phyloP scores from a whole-genome alignment of 2,888 invertebrate genomes.

The Invenusta paracnida region DNA sequence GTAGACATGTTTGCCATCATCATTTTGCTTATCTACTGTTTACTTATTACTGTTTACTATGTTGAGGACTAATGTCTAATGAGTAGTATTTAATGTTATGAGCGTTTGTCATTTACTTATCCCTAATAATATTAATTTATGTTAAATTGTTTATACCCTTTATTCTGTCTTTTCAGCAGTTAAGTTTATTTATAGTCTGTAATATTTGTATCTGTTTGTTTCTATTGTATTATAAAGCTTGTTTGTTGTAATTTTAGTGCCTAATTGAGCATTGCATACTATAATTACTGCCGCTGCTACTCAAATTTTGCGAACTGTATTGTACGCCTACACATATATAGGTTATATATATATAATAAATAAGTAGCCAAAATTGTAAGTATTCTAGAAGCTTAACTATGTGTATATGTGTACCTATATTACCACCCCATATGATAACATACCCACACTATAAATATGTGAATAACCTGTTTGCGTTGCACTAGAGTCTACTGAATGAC shows the following conservation, averaged over 20 bases:
- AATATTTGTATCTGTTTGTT: not conserved
- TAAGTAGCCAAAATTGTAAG: too few relatives aligned
- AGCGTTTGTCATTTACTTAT: too few relatives aligned
- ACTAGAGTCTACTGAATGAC: not conserved
- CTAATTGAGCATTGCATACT: not conserved
- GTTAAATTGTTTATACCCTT: too few relatives aligned
- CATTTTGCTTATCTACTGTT: too few relatives aligned
- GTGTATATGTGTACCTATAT: slow-evolving; percentile 6
- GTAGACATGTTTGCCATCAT: too few relatives aligned
- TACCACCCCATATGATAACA: not conserved
- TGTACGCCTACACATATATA: too few relatives aligned
- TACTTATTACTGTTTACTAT: too few relatives aligned
- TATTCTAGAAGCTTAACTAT: slow-evolving; percentile 2
- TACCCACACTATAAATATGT: not conserved
- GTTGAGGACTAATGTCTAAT: too few relatives aligned
- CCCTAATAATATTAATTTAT: too few relatives aligned
- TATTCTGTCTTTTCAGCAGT: too few relatives aligned
- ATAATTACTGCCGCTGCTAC: not conserved
- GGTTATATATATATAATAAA: too few relatives aligned
- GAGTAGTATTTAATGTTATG: too few relatives aligned
- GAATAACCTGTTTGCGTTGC: slow-evolving; percentile 14
- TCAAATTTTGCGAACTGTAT: not conserved
- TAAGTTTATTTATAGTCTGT: not conserved
- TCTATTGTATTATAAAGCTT: slow-evolving; percentile 1
- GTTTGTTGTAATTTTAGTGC: slow-evolving; percentile 17